Base-by-base conservation (phyloP, 2,113 vertebrate species). In the Romanogobio albipinnatus region DNA sequence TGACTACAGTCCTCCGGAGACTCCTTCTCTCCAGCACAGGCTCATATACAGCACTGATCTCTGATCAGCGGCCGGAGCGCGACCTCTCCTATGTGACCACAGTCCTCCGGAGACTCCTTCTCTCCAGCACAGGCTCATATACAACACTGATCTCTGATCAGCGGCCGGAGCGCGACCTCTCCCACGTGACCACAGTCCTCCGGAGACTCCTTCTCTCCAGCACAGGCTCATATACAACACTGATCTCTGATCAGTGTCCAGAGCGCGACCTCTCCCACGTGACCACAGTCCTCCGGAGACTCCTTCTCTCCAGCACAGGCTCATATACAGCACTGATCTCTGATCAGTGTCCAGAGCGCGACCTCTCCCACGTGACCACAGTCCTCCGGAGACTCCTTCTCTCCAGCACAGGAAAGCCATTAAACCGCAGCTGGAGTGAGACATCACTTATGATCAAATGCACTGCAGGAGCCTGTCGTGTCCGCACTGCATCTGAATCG, bases 61-160 rank as follows among this genome's bases (percentile, higher is more conserved):
- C 36, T 76, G n/a, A 90, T 90, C 88, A 91, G 87, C 90, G 85
- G 82, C 83, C 86, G 87, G 76, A 59, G 88, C 91, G 90, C 59
- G 53, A 90, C 86, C 89, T 86, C 88, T 90, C 93, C 89, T 91
- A 87, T 90, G 76, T 43, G 64, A 79, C 36, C 24, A 36, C 82
- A 76, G 85, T 36, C 39, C 87, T 83, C 84, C n/a, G 10, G 86
- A 89, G 82, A 89, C 19, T 11, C 24, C 33, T 33, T 33, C 3
- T 3, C 33, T 33, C 33, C 33, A 45, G 43, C 43, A 45, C 47
- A 43, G 80, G 53, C 29, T 29, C 29, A 29, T 29, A 29, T 29
- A 29, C 29, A 29, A 2, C 29, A 29, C 29, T 29, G 29, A 29
- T 29, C 29, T 29, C 29, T 29, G 29, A 29, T 29, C 29, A 29